Evolutionary conservation across 2,888 invertebrate genomes (phyloP).

Genomic region (Augiades crinisus): DNA sequence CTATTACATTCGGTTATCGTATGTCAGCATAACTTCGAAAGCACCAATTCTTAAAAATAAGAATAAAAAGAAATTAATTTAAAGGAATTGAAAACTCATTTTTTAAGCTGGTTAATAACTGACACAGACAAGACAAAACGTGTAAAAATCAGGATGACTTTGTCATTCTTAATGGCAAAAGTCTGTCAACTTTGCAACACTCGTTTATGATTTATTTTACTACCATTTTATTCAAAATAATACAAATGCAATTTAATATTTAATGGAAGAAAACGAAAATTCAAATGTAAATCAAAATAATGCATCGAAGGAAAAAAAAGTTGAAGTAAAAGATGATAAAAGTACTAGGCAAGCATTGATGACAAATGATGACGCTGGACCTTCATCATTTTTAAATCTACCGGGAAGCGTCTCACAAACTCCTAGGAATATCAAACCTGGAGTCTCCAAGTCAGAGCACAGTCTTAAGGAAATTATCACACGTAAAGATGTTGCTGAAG

Average conservation of each 20-base stretch:
- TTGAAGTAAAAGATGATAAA: slow-evolving; percentile 37
- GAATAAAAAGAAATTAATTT: too few species aligned
- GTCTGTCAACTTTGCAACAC: slow-evolving; percentile 35
- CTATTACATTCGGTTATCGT: too few species aligned
- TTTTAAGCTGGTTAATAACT: too few species aligned
- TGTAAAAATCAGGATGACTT: too few species aligned
- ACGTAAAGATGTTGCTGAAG: slow-evolving; percentile 59
- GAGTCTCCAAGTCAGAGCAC: slow-evolving; percentile 71
- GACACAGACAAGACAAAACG: too few species aligned
- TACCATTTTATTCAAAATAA: slow-evolving; percentile 40
- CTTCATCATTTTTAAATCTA: slow-evolving; percentile 49
- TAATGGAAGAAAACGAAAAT: slow-evolving; percentile 63
- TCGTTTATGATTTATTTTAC: slow-evolving; percentile 37
- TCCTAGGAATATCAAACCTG: slow-evolving; percentile 43
- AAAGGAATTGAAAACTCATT: too few species aligned
- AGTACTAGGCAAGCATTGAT: slow-evolving; percentile 30
- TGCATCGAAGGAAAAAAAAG: slow-evolving; percentile 38
- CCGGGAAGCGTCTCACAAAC: slow-evolving; percentile 55
- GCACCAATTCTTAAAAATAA: too few species aligned
- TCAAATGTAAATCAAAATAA: slow-evolving; percentile 39
- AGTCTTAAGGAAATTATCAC: slow-evolving; percentile 63
- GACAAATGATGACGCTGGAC: slow-evolving; percentile 58
- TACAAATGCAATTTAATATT: slow-evolving; percentile 55
- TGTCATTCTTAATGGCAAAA: slow-evolving; percentile 28
- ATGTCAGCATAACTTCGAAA: too few species aligned